phyloP scores from a whole-genome alignment of 2,888 invertebrate genomes.

The Cephonodes hylas region DNA sequence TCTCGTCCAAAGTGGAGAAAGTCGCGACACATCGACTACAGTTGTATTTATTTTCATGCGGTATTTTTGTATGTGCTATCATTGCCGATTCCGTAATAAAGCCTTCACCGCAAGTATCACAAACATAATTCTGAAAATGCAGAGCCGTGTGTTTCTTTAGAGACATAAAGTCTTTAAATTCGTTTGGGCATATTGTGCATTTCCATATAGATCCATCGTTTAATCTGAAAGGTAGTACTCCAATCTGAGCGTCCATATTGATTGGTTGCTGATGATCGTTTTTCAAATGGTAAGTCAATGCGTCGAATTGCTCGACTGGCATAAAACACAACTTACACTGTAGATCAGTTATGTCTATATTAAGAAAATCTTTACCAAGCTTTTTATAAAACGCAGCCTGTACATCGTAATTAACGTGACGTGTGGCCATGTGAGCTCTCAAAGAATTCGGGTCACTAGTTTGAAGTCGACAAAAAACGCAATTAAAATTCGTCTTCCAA shows the following conservation, averaged over 20 bases:
- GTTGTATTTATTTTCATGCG: conserved; percentile 70
- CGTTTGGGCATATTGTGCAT: conserved; percentile 69
- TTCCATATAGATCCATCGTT: conserved; percentile 70
- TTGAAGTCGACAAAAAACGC: conserved; percentile 70
- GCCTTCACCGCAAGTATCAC: conserved; percentile 73
- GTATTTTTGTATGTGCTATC: conserved; percentile 70
- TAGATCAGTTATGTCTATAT: conserved; percentile 69
- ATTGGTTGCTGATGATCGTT: conserved; percentile 67
- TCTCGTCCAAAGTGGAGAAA: conserved; percentile 63
- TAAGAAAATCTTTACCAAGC: conserved; percentile 69
- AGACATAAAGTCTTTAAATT: conserved; percentile 68
- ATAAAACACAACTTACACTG: conserved; percentile 71
- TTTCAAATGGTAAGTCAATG: conserved; percentile 61
- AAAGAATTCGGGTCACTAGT: conserved; percentile 63
- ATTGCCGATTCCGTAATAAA: conserved; percentile 73
- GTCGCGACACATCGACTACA: conserved; percentile 71
- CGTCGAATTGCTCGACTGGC: conserved; percentile 58
- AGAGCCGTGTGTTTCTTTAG: conserved; percentile 69
- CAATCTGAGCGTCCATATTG: conserved; percentile 62
- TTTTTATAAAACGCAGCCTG: conserved; percentile 73
- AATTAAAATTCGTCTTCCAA: conserved; percentile 72
- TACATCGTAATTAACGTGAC: conserved; percentile 66
- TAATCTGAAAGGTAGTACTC: conserved; percentile 65
- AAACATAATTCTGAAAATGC: conserved; percentile 74
- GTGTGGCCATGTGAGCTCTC: conserved; percentile 56